Percentiles rank a stretch among this genome's conserved stretches.
Conservation (phyloP, 2,797 vertebrate species). For the Chiloscyllium punctatum region DNA sequence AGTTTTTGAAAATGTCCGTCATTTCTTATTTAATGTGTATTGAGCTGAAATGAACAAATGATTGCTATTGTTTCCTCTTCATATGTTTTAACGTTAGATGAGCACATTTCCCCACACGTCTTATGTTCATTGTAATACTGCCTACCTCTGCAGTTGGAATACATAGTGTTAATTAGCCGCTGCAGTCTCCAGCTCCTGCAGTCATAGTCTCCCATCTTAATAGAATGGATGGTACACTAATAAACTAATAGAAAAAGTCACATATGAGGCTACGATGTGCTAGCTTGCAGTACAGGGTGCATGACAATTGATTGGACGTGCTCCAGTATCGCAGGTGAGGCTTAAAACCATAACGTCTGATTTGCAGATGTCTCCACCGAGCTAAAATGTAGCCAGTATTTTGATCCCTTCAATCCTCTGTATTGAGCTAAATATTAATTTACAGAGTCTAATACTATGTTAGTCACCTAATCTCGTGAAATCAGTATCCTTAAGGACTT, state of each 20-base stretch:
- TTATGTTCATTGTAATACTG: background rate
- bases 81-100: background rate
- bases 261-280: background rate
- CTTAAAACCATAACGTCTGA: background rate
- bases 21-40: background rate
- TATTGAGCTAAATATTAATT: background rate
- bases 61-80: background rate
- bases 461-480: background rate
- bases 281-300: background rate
- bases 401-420: background rate
- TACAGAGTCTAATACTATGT: background rate
- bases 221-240: background rate
- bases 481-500: background rate
- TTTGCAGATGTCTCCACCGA: background rate
- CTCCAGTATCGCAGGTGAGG: background rate
- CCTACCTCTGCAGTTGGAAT: background rate
- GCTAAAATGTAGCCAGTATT: background rate
- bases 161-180: background rate
- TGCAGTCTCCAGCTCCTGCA: slow-evolving; percentile 9
- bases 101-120: background rate
- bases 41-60: background rate
- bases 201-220: background rate
- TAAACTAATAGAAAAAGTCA: background rate
- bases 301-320: background rate
- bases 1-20: background rate